Evolutionary conservation across 2,113 vertebrate species (phyloP), one percentile per base, ranked within the genome.

Genomic region (Apaloderma vittatum): DNA sequence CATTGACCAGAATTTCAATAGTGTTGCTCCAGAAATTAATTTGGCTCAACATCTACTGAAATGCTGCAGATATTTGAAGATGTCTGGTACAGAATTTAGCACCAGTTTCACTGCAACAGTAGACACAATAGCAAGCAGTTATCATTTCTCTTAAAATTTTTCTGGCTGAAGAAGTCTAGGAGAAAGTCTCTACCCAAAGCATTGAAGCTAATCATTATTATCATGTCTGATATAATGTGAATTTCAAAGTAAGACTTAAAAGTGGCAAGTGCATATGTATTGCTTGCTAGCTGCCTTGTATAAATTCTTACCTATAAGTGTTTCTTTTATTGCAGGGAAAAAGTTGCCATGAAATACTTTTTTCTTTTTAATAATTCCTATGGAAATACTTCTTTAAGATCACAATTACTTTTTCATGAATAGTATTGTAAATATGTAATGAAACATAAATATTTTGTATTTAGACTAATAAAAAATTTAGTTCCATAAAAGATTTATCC

Each of bases 401-500:
- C 20, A 91, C 68, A 81, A 90, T 90, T 96, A 92, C 79, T 95
- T 83, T 96, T 73, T 93, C 91, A 97, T 97, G 74, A 96, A 97
- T 65, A 45, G n/a, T 79, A 91, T 81, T 92, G 81, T 95, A 97
- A 97, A 96, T 96, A 96, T 88, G 51, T 95, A 96, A 93, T 93
- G 84, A 34, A 94, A 91, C 86, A 93, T 81, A 95, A 97, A 97
- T 95, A 97, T 95, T 97, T 97, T 94, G 92, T 92, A 93, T 97
- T 96, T 96, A 58, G 43, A 85, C 65, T 95, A 93, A 94, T 96
- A 95, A 97, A 97, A 96, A 82, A 95, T 88, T 95, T 89, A 96
- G 75, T 68, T 92, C 86, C 58, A 92, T 94, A 52, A 97, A 97
- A 97, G 40, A 92, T 94, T 65, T 95, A 96, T 96, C 45, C 51